Percentiles rank a stretch among this genome's conserved stretches.
phyloP scores from a whole-genome alignment of 2,113 vertebrate species.

The Anolis sagrei region DNA sequence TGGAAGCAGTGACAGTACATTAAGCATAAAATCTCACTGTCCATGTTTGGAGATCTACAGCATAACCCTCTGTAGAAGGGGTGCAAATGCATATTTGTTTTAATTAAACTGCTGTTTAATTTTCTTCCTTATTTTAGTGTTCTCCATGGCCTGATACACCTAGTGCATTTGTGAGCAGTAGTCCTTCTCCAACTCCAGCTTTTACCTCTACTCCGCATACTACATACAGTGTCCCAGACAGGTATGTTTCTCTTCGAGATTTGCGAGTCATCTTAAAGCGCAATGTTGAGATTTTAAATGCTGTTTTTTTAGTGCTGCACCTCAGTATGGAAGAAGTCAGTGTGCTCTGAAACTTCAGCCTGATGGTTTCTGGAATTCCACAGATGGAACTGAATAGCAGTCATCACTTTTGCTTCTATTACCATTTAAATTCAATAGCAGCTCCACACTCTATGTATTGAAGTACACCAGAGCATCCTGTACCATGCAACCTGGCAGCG shows the following conservation, averaged over 20 bases:
- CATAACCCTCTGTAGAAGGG: not conserved
- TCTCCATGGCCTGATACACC: conserved; percentile 90
- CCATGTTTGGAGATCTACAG: not conserved
- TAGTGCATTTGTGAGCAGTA: conserved; percentile 86
- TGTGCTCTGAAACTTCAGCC: not conserved
- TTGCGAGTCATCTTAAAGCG: not conserved
- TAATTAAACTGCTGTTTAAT: conserved; percentile 4
- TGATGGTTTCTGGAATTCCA: not conserved
- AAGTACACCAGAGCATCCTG: not conserved
- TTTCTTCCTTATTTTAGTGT: conserved; percentile 77
- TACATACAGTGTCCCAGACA: conserved; percentile 89
- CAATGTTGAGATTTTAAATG: not conserved
- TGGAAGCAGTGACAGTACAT: not conserved
- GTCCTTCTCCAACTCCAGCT: conserved; percentile 84
- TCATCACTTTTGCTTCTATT: not conserved
- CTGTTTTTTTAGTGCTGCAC: not conserved
- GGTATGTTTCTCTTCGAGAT: conserved; percentile 71
- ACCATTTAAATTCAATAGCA: not conserved
- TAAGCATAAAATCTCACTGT: not conserved
- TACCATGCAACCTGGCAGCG: too few species aligned
- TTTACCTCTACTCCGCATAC: conserved; percentile 85
- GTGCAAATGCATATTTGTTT: not conserved
- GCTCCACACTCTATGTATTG: not conserved
- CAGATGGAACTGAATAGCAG: not conserved
- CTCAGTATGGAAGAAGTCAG: not conserved